Evolutionary conservation across 2,113 vertebrate genomes (phyloP).

Genomic region (Galemys pyrenaicus): DNA sequence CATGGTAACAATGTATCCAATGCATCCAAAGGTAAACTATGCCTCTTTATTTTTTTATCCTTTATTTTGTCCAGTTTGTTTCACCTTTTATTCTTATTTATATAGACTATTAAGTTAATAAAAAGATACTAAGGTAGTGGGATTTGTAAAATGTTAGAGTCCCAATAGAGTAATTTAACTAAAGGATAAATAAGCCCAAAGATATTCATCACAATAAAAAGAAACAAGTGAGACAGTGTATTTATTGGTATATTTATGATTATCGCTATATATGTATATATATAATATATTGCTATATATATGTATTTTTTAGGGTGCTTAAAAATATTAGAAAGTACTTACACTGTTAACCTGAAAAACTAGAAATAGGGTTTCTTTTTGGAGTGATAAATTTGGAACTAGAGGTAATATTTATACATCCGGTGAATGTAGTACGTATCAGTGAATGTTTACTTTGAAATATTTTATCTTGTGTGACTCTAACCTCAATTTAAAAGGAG

Average conservation of each 20-base stretch:
- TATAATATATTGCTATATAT: background rate
- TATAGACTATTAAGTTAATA: background rate
- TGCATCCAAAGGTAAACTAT: background rate
- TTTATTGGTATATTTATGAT: background rate
- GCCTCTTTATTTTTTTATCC: background rate
- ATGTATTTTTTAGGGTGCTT: background rate
- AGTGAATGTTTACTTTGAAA: background rate
- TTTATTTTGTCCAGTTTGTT: background rate
- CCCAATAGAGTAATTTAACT: background rate
- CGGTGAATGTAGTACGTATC: background rate
- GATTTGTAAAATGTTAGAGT: slow-evolving; percentile 3
- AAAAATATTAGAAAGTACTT: background rate
- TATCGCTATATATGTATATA: background rate
- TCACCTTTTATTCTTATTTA: slow-evolving; percentile 2
- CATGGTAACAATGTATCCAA: background rate
- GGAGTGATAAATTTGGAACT: background rate
- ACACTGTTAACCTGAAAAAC: background rate
- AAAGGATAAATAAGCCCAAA: background rate
- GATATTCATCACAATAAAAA: slow-evolving; percentile 14
- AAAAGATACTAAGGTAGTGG: background rate
- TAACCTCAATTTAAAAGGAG: background rate
- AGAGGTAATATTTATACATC: background rate
- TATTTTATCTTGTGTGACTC: background rate
- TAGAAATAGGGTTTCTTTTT: background rate
- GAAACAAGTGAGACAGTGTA: background rate